Evolutionary conservation across 1,140 invertebrate genomes (phyloP).

Genomic region (Holcopasites calliopsidis): DNA sequence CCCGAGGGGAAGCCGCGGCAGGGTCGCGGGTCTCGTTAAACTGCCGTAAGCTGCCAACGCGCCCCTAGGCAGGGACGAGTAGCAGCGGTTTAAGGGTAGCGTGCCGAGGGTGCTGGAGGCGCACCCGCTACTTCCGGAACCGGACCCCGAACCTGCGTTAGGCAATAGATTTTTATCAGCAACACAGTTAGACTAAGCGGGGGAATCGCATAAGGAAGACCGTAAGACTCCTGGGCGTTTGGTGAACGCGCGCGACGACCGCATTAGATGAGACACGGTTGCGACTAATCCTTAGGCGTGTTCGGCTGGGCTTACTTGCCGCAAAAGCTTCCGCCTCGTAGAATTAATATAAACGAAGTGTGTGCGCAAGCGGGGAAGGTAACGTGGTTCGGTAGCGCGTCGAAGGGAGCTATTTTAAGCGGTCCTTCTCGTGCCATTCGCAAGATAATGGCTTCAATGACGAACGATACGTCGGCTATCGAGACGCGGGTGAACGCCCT

Average conservation of each 20-base stretch:
- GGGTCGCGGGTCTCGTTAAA: constrained; percentile 75
- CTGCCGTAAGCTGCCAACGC: constrained; percentile 74
- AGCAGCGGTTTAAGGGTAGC: constrained; percentile 72
- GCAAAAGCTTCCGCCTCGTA: constrained; percentile 24
- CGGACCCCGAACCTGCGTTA: constrained; percentile 73
- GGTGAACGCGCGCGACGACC: neutral
- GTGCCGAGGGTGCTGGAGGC: constrained; percentile 73
- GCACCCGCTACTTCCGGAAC: constrained; percentile 77
- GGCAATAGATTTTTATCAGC: neutral
- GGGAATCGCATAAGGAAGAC: neutral
- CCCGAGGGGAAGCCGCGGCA: constrained; percentile 77
- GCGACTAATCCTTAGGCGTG: constrained; percentile 14
- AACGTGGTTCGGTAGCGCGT: constrained; percentile 5
- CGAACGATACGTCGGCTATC: constrained; percentile 20
- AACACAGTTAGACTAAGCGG: too few relatives aligned
- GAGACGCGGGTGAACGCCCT: constrained; percentile 19
- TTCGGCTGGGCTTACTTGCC: constrained; percentile 29
- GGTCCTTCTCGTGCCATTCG: neutral
- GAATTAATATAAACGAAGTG: constrained; percentile 48
- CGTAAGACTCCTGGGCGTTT: neutral
- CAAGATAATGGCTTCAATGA: constrained; percentile 35
- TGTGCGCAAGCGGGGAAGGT: constrained; percentile 25
- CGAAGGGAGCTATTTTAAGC: constrained; percentile 36
- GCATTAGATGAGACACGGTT: constrained; percentile 14
- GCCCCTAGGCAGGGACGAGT: constrained; percentile 78